Percentiles rank a stretch among this genome's conserved stretches.
These are phyloP conservation scores for Danio jaintianensis DNA, from an alignment of 2,797 vertebrate species.

Conservation along the genomic window DNA sequence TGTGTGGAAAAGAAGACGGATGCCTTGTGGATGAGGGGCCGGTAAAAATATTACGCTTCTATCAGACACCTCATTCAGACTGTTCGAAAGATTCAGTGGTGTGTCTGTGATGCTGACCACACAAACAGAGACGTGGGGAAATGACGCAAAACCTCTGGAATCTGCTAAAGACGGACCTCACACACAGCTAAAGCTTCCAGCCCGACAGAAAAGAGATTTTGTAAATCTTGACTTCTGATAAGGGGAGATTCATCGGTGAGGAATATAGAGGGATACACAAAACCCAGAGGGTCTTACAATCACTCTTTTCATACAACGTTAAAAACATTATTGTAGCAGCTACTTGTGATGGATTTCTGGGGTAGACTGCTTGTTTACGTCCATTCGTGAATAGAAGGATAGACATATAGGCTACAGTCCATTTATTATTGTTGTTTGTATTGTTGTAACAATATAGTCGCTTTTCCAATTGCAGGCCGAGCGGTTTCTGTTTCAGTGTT, in stretches of 20 bases:
- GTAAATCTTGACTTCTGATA: constrained; percentile 28
- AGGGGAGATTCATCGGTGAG: background rate
- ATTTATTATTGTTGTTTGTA: background rate
- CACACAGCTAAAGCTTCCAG: constrained; percentile 39
- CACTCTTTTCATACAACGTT: constrained; percentile 11
- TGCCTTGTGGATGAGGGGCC: constrained; percentile 35
- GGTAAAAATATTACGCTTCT: constrained; percentile 40
- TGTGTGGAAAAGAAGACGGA: constrained; percentile 33
- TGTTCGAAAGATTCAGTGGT: constrained; percentile 43
- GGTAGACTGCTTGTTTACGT: background rate
- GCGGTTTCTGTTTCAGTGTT: too few species aligned
- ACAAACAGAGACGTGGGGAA: constrained; percentile 52
- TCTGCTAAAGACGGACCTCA: constrained; percentile 45
- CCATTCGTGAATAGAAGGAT: background rate
- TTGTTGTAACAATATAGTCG: too few species aligned
- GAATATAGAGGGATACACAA: background rate
- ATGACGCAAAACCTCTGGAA: constrained; percentile 52
- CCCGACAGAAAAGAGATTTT: constrained; percentile 34
- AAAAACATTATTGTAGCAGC: constrained; percentile 16
- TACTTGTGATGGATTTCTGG: background rate
- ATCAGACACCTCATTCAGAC: constrained; percentile 48
- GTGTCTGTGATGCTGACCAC: constrained; percentile 51
- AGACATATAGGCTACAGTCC: background rate
- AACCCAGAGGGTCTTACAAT: background rate
- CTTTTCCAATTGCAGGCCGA: too few species aligned